Evolutionary conservation across 2,888 invertebrate genomes (phyloP).

Genomic region (Mythimna pallens): DNA sequence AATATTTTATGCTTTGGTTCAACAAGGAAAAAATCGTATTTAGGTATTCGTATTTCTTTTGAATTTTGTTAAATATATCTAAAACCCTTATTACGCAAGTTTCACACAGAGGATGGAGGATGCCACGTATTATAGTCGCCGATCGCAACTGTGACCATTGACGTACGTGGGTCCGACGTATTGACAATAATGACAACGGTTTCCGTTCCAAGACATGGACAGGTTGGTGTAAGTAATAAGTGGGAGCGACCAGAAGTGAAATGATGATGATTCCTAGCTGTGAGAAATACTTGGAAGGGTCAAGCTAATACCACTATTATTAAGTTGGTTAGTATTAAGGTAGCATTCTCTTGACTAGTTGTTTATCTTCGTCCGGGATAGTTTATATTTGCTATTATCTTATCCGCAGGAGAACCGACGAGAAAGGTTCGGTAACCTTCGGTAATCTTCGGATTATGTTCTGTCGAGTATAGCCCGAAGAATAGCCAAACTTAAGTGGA

Average conservation of each 20-base stretch:
- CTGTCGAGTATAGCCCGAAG: too few relatives aligned
- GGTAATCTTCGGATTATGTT: too few relatives aligned
- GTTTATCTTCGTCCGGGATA: too few relatives aligned
- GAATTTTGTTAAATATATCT: slow-evolving; percentile 20
- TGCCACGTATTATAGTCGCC: slow-evolving; percentile 32
- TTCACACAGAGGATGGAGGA: background rate
- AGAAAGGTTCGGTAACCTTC: too few relatives aligned
- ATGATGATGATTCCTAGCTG: too few relatives aligned
- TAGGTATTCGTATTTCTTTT: slow-evolving; percentile 1
- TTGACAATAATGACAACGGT: slow-evolving; percentile 67
- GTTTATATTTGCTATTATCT: too few relatives aligned
- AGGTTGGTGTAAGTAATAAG: slow-evolving; percentile 23
- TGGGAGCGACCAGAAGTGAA: background rate
- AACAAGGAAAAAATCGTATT: background rate
- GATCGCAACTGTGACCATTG: slow-evolving; percentile 45
- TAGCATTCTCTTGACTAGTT: too few relatives aligned
- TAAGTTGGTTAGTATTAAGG: too few relatives aligned
- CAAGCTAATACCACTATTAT: too few relatives aligned
- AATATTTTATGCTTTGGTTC: background rate
- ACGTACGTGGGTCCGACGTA: slow-evolving; percentile 64
- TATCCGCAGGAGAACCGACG: too few relatives aligned
- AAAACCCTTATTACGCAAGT: slow-evolving; percentile 39
- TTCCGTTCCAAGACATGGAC: slow-evolving; percentile 50
- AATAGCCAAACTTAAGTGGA: too few relatives aligned
- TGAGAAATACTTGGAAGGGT: too few relatives aligned